phyloP scores from a whole-genome alignment of 2,797 vertebrate species.

The Phoebastria nigripes region DNA sequence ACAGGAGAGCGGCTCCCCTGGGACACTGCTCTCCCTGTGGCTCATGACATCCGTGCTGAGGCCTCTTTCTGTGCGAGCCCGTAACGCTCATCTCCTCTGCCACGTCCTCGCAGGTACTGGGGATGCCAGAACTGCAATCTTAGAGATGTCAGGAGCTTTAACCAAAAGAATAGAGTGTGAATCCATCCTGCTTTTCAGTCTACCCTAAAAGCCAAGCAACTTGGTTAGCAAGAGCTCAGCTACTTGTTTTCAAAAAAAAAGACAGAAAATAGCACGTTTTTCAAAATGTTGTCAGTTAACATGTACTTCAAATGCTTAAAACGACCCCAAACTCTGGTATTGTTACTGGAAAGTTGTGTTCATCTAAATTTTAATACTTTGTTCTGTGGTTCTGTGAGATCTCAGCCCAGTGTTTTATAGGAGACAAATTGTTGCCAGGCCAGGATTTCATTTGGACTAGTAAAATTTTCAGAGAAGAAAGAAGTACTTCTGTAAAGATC shows the following conservation, averaged over 20 bases:
- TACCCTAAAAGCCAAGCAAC: background rate
- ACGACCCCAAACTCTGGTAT: background rate
- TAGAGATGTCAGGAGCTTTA: background rate
- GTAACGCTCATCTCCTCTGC: background rate
- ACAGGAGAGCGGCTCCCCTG: background rate
- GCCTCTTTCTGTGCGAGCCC: fast-evolving
- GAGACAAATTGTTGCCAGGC: background rate
- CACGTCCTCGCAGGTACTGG: fast-evolving
- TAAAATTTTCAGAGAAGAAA: background rate
- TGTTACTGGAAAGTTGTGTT: background rate
- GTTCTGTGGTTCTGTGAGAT: background rate
- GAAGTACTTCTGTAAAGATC: background rate
- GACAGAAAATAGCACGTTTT: background rate
- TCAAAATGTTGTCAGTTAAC: background rate
- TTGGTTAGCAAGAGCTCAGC: background rate
- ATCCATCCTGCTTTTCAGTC: background rate
- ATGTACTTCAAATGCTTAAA: background rate
- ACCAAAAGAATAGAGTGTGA: background rate
- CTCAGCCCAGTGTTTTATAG: background rate
- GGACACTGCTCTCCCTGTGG: background rate
- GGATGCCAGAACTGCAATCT: background rate
- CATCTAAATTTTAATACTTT: fast-evolving
- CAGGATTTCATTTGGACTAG: background rate
- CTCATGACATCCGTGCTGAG: background rate
- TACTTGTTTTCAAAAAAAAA: background rate